Evolutionary conservation across 2,113 vertebrate genomes (phyloP), one percentile per base, ranked within the genome.

Genomic region (Ceuthmochares aereus): DNA sequence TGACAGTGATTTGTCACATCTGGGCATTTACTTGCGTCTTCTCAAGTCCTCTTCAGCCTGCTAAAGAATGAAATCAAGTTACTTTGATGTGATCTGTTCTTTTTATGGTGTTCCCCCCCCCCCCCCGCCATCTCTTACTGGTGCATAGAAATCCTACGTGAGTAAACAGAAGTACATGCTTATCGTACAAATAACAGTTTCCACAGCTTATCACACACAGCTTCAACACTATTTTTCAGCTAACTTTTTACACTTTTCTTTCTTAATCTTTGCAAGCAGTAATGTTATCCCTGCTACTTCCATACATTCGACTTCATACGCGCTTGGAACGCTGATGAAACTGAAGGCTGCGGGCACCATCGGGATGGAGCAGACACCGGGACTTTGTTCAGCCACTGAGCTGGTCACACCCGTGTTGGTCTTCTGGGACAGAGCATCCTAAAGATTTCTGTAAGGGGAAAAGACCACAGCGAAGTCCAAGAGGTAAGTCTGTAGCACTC

Each of bases 401-500:
- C 34, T 7, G 5, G 42, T 58, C 3, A 2, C 45, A 47, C 18
- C 32, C 6, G 0, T 19, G 9, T 20, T 8, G 4, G 14, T 74
- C 64, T 42, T 59, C 72, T 74, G 54, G 60, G 30, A 42, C 51
- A 79, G 67, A 72, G 30, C 30, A 2, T 67, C 55, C 60, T 96
- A 37, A 75, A 70, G 54, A 68, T 14, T 64, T 81, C 42, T 2
- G 2, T 32, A 20, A 59, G 51, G 27, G 40, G 32, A 75, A 37
- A 54, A 86, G 34, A 36, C 27, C 43, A 45, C 64, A 82, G 34
- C 43, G 25, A 59, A 87, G 7, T 20, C 40, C 25, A 55, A 56
- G 84, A 93, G 96, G 95, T 97, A 83, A 56, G 92, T 94, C 34
- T 85, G 62, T 60, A 72, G 30, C 37, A 64, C 17, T n/a, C 27